Base-by-base conservation (phyloP, 2,888 invertebrate species). In the Tenodera sinensis region DNA sequence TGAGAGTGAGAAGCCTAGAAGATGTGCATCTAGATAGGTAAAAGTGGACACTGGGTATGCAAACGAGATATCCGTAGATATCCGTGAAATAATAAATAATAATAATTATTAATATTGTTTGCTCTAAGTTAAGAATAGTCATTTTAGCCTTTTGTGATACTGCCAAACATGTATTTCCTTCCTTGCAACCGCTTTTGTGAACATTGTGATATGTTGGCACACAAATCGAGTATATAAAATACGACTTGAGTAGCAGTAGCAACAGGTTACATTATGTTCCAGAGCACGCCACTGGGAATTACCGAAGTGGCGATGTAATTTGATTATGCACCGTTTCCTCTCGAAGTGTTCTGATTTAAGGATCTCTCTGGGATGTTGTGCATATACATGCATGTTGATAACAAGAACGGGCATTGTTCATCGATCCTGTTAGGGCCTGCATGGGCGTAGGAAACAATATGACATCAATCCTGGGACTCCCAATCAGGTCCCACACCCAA, bases 401-500 rank as follows among this genome's bases (percentile, higher is more conserved):
- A 71, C 54, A 71, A 71, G 54, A 71, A 71, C 54, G 25, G 81
- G 86, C 86, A 86, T 86, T 86, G 86, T 86, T 86, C 86, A 86
- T 71, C 85, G 85, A 85, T 85, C 85, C 27, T 85, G 42, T 84
- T 85, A 85, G 27, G 42, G n/a, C 54, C 86, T 47, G 86, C 81
- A 86, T 86, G 86, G 86, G 86, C 86, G 86, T 47, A 81, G 54
- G 20, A 86, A 81, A 86, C 86, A 86, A 86, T 86, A 28, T 28
- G 86, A 30, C 86, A 86, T 86, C 81, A 86, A 86, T 86, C 86
- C 54, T 86, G 25, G 30, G 81, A 54, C 86, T 86, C 86, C 86
- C 86, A 86, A 86, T 86, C 86, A 71, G 25, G 86, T 7, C 20
- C 47, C 86, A 86, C 86, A 86, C 86, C 86, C 86, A 71, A 71